Conservation (phyloP, 2,888 invertebrate species). For the Himalopsyche tibetana region DNA sequence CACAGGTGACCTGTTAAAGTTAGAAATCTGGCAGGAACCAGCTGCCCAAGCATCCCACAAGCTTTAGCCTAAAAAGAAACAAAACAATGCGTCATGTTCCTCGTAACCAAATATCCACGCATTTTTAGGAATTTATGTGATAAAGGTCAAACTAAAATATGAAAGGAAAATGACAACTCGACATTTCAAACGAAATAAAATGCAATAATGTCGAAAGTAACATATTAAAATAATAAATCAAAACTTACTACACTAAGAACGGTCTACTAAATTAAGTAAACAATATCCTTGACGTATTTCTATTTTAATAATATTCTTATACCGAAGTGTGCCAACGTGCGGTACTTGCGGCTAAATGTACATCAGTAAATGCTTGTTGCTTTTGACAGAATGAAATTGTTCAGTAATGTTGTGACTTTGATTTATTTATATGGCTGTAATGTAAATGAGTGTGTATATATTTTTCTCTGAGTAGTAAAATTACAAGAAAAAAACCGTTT, state of each 20-base stretch:
- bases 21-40: conserved; percentile 84
- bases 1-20: conserved; percentile 83
- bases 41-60: conserved; percentile 64
- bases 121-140: not conserved
- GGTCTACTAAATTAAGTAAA: not conserved
- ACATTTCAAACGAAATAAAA: not conserved
- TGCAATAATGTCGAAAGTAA: not conserved
- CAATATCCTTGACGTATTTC: conserved; percentile 18
- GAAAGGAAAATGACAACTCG: not conserved
- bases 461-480: too few species aligned
- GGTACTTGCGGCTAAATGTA: not conserved
- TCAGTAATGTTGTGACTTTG: conserved; percentile 52
- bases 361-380: not conserved
- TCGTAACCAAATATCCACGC: not conserved
- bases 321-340: not conserved
- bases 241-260: not conserved
- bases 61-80: conserved; percentile 18
- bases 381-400: conserved; percentile 23
- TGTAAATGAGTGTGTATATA: conserved; percentile 27
- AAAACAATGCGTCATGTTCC: conserved; percentile 10
- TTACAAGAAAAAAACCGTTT: too few species aligned
- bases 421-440: conserved; percentile 43
- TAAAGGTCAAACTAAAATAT: conserved; percentile 18
- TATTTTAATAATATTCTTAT: conserved; percentile 29
- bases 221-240: not conserved